These are phyloP conservation scores for Dendrolimus punctatus DNA, from an alignment of 1,140 invertebrate species.

Conservation along the genomic window DNA sequence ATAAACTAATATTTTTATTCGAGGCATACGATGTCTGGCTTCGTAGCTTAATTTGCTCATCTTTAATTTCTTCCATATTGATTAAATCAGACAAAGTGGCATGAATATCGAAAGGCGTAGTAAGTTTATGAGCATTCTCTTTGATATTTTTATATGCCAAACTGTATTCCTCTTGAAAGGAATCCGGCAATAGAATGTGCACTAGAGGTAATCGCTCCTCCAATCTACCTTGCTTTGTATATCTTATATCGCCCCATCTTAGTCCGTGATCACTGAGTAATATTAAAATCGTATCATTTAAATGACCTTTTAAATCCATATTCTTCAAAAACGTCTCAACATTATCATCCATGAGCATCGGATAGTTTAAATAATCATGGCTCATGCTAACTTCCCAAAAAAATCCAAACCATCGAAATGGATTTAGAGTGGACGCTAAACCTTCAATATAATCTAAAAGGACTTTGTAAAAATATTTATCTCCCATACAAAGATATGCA, in stretches of 20 bases:
- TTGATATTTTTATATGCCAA: slow-evolving; percentile 76
- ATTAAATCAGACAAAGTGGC: slow-evolving; percentile 62
- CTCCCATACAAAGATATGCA: slow-evolving; percentile 76
- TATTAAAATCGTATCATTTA: slow-evolving; percentile 79
- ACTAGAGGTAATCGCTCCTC: slow-evolving; percentile 91
- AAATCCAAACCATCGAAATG: slow-evolving; percentile 78
- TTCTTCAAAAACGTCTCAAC: slow-evolving; percentile 70
- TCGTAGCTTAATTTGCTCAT: slow-evolving; percentile 13
- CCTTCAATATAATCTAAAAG: slow-evolving; percentile 75
- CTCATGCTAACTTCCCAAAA: slow-evolving; percentile 84
- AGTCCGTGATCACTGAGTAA: slow-evolving; percentile 93
- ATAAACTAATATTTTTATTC: slow-evolving; percentile 78
- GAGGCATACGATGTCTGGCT: neutral
- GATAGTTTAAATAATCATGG: slow-evolving; percentile 80
- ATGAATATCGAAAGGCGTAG: slow-evolving; percentile 85
- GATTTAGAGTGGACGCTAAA: slow-evolving; percentile 72
- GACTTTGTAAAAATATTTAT: slow-evolving; percentile 72
- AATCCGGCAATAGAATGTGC: slow-evolving; percentile 81
- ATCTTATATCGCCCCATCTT: slow-evolving; percentile 78
- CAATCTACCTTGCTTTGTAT: slow-evolving; percentile 84
- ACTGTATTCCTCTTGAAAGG: slow-evolving; percentile 75
- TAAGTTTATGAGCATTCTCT: slow-evolving; percentile 78
- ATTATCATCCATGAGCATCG: slow-evolving; percentile 74
- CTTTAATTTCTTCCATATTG: slow-evolving; percentile 16
- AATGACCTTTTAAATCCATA: slow-evolving; percentile 67